Evolutionary conservation across 2,888 invertebrate species (phyloP).

Genomic region (Chrysina gloriosa): DNA sequence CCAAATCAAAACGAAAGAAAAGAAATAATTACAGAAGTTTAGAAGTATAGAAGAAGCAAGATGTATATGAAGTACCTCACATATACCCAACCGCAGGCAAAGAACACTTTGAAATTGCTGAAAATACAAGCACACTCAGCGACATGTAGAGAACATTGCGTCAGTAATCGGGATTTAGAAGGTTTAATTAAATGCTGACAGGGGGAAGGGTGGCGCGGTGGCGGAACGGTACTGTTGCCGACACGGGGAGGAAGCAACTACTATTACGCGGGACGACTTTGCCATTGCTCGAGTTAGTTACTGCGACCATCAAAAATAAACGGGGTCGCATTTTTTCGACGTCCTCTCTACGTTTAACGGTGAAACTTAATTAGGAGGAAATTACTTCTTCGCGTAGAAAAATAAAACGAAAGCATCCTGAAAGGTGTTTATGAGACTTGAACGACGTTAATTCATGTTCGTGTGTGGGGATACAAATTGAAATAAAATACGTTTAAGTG

Average conservation of each 20-base stretch:
- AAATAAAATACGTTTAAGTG: too few relatives aligned
- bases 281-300: conserved; percentile 24
- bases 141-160: conserved; percentile 55
- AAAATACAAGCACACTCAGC: conserved; percentile 64
- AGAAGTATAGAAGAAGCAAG: conserved; percentile 42
- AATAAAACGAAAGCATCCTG: too few relatives aligned
- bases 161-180: conserved; percentile 45
- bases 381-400: not conserved
- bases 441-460: too few relatives aligned
- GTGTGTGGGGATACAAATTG: too few relatives aligned
- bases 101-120: conserved; percentile 85
- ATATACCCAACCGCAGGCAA: conserved; percentile 88
- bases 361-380: not conserved
- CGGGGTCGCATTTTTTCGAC: conserved; percentile 17
- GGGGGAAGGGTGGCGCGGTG: conserved; percentile 5
- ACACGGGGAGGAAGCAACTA: not conserved
- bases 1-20: conserved; percentile 14
- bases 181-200: conserved; percentile 38
- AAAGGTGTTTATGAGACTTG: too few relatives aligned
- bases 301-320: conserved; percentile 25
- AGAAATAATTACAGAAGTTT: conserved; percentile 8
- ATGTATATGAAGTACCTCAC: conserved; percentile 75
- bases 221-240: conserved; percentile 2
- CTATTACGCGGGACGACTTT: conserved; percentile 24
- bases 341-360: conserved; percentile 1